Conservation (phyloP, 2,113 vertebrate genomes). For the Pelodiscus sinensis region DNA sequence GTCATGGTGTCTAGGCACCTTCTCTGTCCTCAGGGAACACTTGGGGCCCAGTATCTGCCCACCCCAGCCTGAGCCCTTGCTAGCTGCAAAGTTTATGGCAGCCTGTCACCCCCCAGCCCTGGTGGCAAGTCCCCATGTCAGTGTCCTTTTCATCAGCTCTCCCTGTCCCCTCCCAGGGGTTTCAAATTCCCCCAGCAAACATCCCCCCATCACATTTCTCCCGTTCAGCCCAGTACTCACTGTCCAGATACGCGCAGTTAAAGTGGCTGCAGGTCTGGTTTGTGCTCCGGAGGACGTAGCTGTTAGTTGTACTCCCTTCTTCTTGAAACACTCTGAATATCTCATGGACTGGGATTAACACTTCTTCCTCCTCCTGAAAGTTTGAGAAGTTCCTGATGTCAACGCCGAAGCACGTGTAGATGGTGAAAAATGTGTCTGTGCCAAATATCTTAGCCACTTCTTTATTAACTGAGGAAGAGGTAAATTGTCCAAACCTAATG, state of each 20-base stretch:
- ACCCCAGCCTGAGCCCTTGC: neutral
- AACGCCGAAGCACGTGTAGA: neutral
- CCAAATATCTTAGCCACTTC: fast-evolving
- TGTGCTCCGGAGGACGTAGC: constrained; percentile 51
- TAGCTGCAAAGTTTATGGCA: neutral
- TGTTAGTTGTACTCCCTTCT: neutral
- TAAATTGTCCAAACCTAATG: neutral
- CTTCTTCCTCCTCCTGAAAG: neutral
- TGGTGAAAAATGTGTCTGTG: neutral
- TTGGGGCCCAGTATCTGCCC: neutral
- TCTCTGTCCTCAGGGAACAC: neutral
- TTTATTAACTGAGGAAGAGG: neutral
- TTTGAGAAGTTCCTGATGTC: neutral
- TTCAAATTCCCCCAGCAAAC: neutral
- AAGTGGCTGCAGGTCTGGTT: constrained; percentile 67
- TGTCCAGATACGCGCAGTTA: constrained; percentile 64
- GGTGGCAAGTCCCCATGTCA: neutral
- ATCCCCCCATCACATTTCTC: neutral
- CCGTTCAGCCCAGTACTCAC: constrained; percentile 27
- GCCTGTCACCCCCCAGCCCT: neutral
- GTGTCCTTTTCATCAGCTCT: neutral
- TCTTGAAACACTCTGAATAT: neutral
- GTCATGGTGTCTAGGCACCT: neutral
- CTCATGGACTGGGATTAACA: neutral
- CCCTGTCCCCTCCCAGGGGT: neutral